phyloP scores from a whole-genome alignment of 2,113 vertebrate genomes.

The Halcyon senegalensis region DNA sequence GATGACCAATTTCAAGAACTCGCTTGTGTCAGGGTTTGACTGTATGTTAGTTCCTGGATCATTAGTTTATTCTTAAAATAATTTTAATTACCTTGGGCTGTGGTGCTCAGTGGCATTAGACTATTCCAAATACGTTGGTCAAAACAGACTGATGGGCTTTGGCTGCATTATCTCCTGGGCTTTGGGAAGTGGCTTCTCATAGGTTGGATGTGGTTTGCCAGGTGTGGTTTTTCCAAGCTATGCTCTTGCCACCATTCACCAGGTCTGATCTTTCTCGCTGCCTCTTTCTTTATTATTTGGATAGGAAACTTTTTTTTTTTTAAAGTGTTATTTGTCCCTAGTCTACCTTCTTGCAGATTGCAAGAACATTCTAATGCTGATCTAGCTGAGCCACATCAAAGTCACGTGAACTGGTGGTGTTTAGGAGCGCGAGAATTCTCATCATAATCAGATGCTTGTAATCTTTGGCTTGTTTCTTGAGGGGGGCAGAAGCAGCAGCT shows the following conservation, averaged over 20 bases:
- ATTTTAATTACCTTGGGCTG: not conserved
- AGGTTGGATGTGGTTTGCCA: not conserved
- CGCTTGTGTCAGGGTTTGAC: not conserved
- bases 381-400: fast-evolving
- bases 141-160: not conserved
- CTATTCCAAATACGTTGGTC: not conserved
- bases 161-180: not conserved
- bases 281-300: not conserved
- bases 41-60: not conserved
- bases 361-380: not conserved
- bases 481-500: not conserved
- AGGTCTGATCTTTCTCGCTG: not conserved
- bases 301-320: not conserved
- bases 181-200: not conserved
- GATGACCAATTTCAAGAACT: not conserved
- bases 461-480: not conserved
- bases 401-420: not conserved
- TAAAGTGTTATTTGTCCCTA: not conserved
- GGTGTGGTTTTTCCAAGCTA: not conserved
- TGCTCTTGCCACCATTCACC: not conserved
- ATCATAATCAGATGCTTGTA: not conserved
- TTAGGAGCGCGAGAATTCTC: not conserved
- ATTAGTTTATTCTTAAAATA: not conserved
- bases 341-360: not conserved
- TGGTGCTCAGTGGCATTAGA: not conserved